Percentiles rank a stretch among this genome's conserved stretches.
These are phyloP conservation scores for Leptura quadrifasciata DNA, from an alignment of 2,888 invertebrate species.

Conservation along the genomic window DNA sequence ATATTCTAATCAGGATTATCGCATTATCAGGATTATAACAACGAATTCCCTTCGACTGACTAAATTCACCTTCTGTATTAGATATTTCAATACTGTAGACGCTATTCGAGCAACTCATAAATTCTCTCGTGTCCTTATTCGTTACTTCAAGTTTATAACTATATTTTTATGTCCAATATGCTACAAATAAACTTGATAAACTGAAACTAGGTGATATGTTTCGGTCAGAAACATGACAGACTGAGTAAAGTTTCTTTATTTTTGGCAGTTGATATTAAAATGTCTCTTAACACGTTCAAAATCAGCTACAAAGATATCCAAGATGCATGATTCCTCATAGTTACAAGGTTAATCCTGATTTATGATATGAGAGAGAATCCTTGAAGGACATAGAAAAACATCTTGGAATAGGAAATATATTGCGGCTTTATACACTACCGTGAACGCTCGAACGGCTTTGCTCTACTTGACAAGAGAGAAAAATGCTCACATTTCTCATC, in stretches of 20 bases:
- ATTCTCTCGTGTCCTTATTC: neutral
- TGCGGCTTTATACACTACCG: slow-evolving; percentile 66
- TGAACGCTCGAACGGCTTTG: slow-evolving; percentile 63
- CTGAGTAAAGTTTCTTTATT: neutral
- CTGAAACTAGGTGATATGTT: neutral
- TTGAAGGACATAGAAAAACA: slow-evolving; percentile 67
- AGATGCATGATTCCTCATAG: slow-evolving; percentile 61
- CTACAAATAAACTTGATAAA: neutral
- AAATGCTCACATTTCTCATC: slow-evolving; percentile 68
- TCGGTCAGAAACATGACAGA: neutral
- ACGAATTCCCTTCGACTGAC: neutral
- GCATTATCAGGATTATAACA: neutral
- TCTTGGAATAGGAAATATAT: slow-evolving; percentile 68
- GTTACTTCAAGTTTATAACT: neutral
- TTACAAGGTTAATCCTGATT: slow-evolving; percentile 69
- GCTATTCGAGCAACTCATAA: neutral
- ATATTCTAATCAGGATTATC: too few species aligned
- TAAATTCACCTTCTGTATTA: neutral
- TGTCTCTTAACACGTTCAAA: slow-evolving; percentile 32
- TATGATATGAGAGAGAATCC: slow-evolving; percentile 66
- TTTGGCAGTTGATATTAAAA: slow-evolving; percentile 14
- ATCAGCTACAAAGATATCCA: slow-evolving; percentile 42
- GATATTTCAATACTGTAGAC: neutral
- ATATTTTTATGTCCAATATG: neutral
- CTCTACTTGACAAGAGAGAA: slow-evolving; percentile 67